phyloP scores from a whole-genome alignment of 2,113 vertebrate species.

The Colinus virginianus region DNA sequence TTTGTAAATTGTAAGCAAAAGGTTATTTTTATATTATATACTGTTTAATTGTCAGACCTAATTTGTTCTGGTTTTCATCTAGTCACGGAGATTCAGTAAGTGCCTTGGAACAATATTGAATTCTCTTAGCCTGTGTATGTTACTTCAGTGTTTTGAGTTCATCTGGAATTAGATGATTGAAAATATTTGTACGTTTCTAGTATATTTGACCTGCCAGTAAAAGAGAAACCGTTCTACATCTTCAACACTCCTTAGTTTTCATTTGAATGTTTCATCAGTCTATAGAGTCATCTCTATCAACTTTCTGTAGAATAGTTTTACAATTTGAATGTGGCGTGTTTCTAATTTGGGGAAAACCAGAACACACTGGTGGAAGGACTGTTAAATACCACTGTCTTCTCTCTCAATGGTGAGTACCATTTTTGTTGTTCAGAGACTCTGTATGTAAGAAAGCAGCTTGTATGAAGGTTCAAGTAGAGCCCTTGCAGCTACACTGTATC shows the following conservation, averaged over 20 bases:
- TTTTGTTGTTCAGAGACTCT: constrained; percentile 38
- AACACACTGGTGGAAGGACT: constrained; percentile 54
- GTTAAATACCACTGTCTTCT: constrained; percentile 64
- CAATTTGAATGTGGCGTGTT: constrained; percentile 17
- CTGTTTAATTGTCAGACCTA: constrained; percentile 85
- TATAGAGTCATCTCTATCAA: constrained; percentile 19
- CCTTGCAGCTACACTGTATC: constrained; percentile 72
- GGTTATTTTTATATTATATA: constrained; percentile 98
- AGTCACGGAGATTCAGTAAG: constrained; percentile 89
- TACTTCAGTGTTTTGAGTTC: constrained; percentile 78
- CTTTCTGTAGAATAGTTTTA: constrained; percentile 41
- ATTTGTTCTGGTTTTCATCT: constrained; percentile 82
- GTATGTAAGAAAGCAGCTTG: constrained; percentile 67
- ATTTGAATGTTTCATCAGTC: constrained; percentile 52
- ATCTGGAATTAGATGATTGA: constrained; percentile 77
- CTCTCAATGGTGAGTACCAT: constrained; percentile 33
- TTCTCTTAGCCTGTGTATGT: constrained; percentile 81
- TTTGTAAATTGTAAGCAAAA: constrained; percentile 99
- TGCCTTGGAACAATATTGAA: constrained; percentile 92
- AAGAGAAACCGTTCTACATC: constrained; percentile 72
- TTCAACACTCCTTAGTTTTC: constrained; percentile 72
- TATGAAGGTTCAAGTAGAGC: constrained; percentile 69
- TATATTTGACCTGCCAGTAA: constrained; percentile 89
- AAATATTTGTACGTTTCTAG: constrained; percentile 82
- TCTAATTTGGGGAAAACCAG: constrained; percentile 52